Percentiles rank a stretch among this genome's conserved stretches.
Conservation (phyloP, 2,797 vertebrate species). For the Tadarida brasiliensis region DNA sequence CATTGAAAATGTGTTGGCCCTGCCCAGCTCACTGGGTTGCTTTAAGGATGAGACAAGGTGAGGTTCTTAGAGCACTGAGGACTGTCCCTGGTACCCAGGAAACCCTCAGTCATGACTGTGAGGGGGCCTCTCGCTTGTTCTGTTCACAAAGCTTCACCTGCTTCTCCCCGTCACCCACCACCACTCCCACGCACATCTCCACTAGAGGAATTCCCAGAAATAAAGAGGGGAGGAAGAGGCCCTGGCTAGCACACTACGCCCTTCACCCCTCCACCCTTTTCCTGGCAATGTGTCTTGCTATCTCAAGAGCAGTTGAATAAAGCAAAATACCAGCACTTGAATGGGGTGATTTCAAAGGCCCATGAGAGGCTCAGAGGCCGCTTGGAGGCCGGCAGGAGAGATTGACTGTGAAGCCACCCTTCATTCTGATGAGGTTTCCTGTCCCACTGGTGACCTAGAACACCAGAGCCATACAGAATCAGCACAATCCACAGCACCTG, state of each 20-base stretch:
- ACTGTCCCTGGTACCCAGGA: neutral
- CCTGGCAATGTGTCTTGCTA: slow-evolving; percentile 62
- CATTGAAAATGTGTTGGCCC: neutral
- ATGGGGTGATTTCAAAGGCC: neutral
- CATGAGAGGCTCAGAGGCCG: neutral
- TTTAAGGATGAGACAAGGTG: neutral
- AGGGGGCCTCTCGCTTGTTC: neutral
- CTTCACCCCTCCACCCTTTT: neutral
- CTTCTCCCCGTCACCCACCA: neutral
- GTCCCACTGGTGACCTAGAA: slow-evolving; percentile 50
- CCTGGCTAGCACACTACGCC: neutral
- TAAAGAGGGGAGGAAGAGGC: neutral
- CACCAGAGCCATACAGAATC: slow-evolving; percentile 46
- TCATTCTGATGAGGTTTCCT: slow-evolving; percentile 67
- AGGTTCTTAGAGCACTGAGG: neutral
- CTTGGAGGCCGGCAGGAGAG: slow-evolving; percentile 46
- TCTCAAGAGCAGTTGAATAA: neutral
- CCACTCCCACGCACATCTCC: fast-evolving
- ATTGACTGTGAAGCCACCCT: neutral
- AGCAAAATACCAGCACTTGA: neutral
- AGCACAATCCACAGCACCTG: slow-evolving; percentile 53
- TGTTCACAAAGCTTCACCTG: neutral
- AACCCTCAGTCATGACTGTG: neutral
- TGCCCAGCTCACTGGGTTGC: neutral
- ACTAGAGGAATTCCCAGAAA: neutral